A percentile compares a stretch with the other conserved stretches of the same genome.
Evolutionary conservation across 1,140 invertebrate species (phyloP).

Genomic region (Trichogramma pretiosum): DNA sequence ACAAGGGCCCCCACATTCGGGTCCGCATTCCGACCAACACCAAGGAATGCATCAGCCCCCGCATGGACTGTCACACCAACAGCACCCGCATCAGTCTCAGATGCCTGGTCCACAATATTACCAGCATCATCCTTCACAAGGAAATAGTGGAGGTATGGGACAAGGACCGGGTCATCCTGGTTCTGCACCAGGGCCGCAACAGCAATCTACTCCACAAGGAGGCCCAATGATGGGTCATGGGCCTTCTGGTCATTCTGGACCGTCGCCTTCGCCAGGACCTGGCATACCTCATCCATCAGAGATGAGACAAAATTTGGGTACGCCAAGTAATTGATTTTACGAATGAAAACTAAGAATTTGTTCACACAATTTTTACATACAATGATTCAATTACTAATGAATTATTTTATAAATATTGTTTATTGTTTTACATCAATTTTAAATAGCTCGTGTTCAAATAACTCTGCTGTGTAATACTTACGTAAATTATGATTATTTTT

Average conservation of each 20-base stretch:
- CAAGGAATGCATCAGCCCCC: constrained; percentile 8
- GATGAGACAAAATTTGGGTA: constrained; percentile 13
- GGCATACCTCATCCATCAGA: constrained; percentile 14
- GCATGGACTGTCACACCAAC: constrained; percentile 11
- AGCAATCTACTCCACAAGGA: constrained; percentile 10
- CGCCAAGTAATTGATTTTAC: background rate
- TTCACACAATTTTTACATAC: background rate
- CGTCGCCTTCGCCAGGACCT: constrained; percentile 12
- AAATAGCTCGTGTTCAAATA: no score
- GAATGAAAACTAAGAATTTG: background rate
- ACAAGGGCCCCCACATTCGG: constrained; percentile 4
- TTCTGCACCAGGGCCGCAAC: constrained; percentile 5
- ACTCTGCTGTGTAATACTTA: no score
- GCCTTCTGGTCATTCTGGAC: constrained; percentile 9
- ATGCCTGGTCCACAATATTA: constrained; percentile 16
- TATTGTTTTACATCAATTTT: no score
- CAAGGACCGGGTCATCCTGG: constrained; percentile 10
- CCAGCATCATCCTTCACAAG: constrained; percentile 16
- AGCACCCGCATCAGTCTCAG: constrained; percentile 11
- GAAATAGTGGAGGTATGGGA: constrained; percentile 13
- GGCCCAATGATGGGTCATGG: constrained; percentile 10
- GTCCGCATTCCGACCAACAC: constrained; percentile 1
- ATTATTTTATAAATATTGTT: no score
- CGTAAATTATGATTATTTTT: no score
- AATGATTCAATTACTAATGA: background rate